Conservation (phyloP, 2,113 vertebrate species). For the Grammomys dolichurus region DNA sequence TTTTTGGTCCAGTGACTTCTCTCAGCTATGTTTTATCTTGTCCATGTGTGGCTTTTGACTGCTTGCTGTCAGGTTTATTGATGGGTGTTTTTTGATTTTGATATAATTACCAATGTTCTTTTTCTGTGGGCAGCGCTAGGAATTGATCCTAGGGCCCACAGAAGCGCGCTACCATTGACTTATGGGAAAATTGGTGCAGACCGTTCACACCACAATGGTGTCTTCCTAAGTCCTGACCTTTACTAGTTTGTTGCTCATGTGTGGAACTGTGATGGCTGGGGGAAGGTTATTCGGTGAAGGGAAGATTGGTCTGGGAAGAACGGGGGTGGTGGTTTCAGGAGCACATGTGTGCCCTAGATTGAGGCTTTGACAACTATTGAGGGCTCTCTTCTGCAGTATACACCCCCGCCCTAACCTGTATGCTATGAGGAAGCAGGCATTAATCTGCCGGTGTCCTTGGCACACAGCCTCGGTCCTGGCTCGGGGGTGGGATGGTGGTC, state of each 20-base stretch:
- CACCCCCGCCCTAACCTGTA: neutral
- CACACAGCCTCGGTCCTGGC: neutral
- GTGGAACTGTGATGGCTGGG: neutral
- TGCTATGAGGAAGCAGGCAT: neutral
- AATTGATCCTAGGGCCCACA: neutral
- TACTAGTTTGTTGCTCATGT: neutral
- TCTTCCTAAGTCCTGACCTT: conserved; percentile 19
- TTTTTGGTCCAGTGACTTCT: neutral
- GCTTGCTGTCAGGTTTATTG: neutral
- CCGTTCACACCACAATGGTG: neutral
- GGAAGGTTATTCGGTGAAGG: neutral
- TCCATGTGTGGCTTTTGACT: neutral
- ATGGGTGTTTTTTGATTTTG: conserved; percentile 22
- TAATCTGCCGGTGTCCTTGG: neutral
- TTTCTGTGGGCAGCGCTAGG: neutral
- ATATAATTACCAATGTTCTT: neutral
- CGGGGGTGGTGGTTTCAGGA: neutral
- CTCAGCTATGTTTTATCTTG: neutral
- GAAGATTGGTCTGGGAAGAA: neutral
- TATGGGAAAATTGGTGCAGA: neutral
- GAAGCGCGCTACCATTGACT: neutral
- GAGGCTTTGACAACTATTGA: neutral
- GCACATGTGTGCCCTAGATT: neutral
- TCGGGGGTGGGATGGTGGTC: neutral
- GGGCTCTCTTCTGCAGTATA: neutral